These are phyloP conservation scores for Lasioglossum leucozonium DNA, from an alignment of 2,888 invertebrate genomes.

Conservation along the genomic window DNA sequence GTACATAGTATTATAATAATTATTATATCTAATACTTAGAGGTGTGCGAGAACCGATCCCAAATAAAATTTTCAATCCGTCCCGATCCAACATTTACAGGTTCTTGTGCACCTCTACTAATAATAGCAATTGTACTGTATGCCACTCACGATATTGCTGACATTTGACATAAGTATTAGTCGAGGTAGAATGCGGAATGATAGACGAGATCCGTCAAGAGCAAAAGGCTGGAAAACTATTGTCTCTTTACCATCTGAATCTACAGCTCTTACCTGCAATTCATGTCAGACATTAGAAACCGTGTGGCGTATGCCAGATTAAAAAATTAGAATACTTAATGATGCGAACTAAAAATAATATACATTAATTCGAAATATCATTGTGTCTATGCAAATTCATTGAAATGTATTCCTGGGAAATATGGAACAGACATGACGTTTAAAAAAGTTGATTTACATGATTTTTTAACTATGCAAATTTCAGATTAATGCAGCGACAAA, in stretches of 20 bases:
- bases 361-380: background rate
- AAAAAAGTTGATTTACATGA: background rate
- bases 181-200: constrained; percentile 89
- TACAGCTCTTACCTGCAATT: constrained; percentile 86
- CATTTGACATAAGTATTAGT: constrained; percentile 91
- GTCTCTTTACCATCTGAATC: constrained; percentile 87
- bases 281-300: constrained; percentile 6
- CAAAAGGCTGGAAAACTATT: constrained; percentile 89
- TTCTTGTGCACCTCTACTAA: background rate
- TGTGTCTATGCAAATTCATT: background rate
- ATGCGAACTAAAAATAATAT: background rate
- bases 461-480: background rate
- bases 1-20: background rate
- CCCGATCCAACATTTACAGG: background rate
- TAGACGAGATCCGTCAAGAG: constrained; percentile 90
- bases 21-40: background rate
- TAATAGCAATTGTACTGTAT: background rate
- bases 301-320: background rate
- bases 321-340: background rate
- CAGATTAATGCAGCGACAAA: background rate
- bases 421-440: background rate
- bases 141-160: constrained; percentile 89
- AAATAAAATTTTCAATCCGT: background rate
- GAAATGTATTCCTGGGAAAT: background rate
- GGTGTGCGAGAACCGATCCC: background rate